Evolutionary conservation across 2,888 invertebrate species (phyloP), one percentile per base, ranked within the genome.

Genomic region (Blastobasis adustella): DNA sequence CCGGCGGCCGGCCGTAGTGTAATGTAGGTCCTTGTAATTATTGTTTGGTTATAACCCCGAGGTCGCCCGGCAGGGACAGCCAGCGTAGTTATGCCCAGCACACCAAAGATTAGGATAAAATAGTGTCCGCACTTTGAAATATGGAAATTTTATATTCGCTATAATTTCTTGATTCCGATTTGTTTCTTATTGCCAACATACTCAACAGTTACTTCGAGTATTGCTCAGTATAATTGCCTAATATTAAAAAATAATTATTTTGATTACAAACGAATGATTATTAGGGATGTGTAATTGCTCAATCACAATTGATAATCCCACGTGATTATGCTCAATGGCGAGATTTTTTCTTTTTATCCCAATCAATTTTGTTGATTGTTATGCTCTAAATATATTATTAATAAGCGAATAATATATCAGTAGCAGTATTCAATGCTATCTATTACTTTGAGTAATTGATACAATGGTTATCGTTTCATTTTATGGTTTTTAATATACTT

Each of bases 51-150:
- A 40, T 54, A 52, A 58, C 59, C 52, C 53, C 56, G 51, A 52
- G 23, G 9, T 2, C 8, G 41, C 41, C 8, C 7, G 9, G 41
- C 4, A 41, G 41, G 8, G 45, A 10, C 9, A 46, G 63, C 66
- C 79, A 69, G 69, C 65, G 63, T 77, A 78, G 77, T 76, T 78
- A 77, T 75, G 79, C 73, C 82, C 83, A 73, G 70, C 75, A 79
- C 86, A 88, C 87, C 87, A 88, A 88, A 88, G 87, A 88, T 86
- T 88, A 88, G 86, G 66, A 73, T 76, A 76, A 79, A 76, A 75
- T 71, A 67, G 71, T 68, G 69, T 78, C 77, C 76, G 71, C 67
- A 65, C 67, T 67, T 62, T 61, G 68, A 70, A 66, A 64, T 66
- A 71, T 73, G 71, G 69, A 70, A 65, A 59, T 66, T 71, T 61